Percentiles rank a stretch among this genome's conserved stretches.
Evolutionary conservation across 2,797 vertebrate genomes (phyloP).

Genomic region (Dermochelys coriacea): DNA sequence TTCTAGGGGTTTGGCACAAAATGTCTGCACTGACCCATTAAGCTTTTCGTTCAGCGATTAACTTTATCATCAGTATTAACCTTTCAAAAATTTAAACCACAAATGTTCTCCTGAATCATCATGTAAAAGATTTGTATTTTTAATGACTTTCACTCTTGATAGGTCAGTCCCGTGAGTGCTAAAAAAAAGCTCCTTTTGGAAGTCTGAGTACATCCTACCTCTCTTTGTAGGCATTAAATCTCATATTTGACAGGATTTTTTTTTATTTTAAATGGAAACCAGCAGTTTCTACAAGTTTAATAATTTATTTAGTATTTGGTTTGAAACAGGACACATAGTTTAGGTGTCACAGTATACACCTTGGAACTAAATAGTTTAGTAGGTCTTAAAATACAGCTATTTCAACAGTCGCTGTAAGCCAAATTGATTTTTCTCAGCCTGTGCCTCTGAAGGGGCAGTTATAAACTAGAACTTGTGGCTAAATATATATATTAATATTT

Average conservation of each 20-base stretch:
- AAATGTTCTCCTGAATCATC: conserved; percentile 27
- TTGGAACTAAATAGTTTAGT: conserved; percentile 8
- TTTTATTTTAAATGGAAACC: conserved; percentile 60
- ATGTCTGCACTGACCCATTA: not conserved
- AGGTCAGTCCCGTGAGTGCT: not conserved
- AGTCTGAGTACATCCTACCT: not conserved
- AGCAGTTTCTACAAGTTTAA: conserved; percentile 24
- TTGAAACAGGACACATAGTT: not conserved
- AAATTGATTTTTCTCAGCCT: not conserved
- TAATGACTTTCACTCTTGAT: conserved; percentile 29
- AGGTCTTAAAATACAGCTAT: conserved; percentile 8
- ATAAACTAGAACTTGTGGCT: not conserved
- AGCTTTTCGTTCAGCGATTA: not conserved
- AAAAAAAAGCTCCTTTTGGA: conserved; percentile 23
- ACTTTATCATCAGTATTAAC: not conserved
- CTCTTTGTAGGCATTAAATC: conserved; percentile 33
- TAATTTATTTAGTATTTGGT: conserved; percentile 51
- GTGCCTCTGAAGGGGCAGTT: not conserved
- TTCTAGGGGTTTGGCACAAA: not conserved
- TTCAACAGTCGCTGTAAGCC: not conserved
- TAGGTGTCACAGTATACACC: conserved; percentile 4
- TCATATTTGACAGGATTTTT: conserved; percentile 46
- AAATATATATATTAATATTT: not conserved
- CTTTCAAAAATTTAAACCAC: conserved; percentile 6
- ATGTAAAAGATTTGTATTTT: not conserved